Percentiles rank a stretch among this genome's conserved stretches.
phyloP scores from a whole-genome alignment of 2,113 vertebrate species.

The Burhinus oedicnemus region DNA sequence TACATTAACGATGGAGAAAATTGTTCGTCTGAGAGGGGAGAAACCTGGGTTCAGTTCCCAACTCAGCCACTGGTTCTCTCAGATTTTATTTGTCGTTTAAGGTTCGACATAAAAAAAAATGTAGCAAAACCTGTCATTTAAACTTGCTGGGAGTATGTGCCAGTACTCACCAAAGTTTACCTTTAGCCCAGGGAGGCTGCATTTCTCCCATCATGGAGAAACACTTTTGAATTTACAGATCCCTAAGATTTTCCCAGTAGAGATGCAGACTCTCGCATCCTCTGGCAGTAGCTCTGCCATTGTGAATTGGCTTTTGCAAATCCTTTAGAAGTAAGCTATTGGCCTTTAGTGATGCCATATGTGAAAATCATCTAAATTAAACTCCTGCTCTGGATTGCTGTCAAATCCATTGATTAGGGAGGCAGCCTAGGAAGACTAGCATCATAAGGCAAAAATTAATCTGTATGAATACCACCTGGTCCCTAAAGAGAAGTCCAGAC shows the following conservation, averaged over 20 bases:
- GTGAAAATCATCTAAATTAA: neutral
- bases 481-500: neutral
- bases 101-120: neutral
- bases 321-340: neutral
- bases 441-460: neutral
- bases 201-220: neutral
- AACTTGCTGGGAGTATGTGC: neutral
- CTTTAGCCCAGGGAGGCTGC: neutral
- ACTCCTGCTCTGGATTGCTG: neutral
- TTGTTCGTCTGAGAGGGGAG: neutral
- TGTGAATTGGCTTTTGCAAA: neutral
- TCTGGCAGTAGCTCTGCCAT: neutral
- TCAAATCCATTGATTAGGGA: neutral
- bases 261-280: neutral
- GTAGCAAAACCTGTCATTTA: neutral
- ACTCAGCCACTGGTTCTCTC: neutral
- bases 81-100: neutral
- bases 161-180: neutral
- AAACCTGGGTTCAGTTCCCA: neutral
- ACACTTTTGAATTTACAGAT: neutral
- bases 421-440: neutral
- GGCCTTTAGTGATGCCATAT: neutral
- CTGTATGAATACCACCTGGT: neutral
- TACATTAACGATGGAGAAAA: neutral
- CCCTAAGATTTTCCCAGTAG: neutral